A percentile compares a stretch with the other conserved stretches of the same genome.
These are phyloP conservation scores for Carassius auratus DNA, from an alignment of 2,113 vertebrate species.

Conservation along the genomic window DNA sequence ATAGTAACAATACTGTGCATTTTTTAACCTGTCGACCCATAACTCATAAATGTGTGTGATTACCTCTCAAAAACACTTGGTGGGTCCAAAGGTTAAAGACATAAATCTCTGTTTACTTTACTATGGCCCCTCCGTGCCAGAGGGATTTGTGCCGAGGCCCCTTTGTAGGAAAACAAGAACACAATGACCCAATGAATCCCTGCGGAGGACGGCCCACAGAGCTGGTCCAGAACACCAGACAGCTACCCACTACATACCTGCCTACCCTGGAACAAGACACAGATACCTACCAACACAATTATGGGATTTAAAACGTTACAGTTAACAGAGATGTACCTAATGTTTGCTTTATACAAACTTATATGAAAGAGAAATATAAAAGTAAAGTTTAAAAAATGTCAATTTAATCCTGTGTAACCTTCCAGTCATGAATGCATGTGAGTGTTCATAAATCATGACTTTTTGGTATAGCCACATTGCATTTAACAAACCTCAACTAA, in stretches of 20 bases:
- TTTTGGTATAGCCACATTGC: too few relatives aligned
- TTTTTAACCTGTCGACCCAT: conserved; percentile 58
- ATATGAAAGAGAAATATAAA: too few relatives aligned
- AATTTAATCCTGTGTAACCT: background rate
- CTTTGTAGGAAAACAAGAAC: conserved; percentile 41
- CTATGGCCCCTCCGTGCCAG: conserved; percentile 51
- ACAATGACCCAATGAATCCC: conserved; percentile 18
- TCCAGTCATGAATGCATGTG: too few relatives aligned
- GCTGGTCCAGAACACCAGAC: conserved; percentile 26
- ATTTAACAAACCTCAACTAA: too few relatives aligned
- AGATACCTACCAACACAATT: background rate
- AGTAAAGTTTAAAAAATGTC: too few relatives aligned
- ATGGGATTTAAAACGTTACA: background rate
- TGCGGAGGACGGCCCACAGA: conserved; percentile 1
- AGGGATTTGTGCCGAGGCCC: conserved; percentile 47
- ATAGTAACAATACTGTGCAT: conserved; percentile 47
- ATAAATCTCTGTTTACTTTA: conserved; percentile 60
- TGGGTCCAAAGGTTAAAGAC: conserved; percentile 62
- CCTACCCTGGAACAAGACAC: background rate
- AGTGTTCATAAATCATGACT: too few relatives aligned
- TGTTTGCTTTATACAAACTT: background rate
- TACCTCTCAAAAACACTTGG: conserved; percentile 55
- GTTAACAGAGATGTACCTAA: background rate
- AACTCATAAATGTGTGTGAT: conserved; percentile 58
- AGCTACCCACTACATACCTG: background rate